Evolutionary conservation across 2,888 invertebrate species (phyloP), one percentile per base, ranked within the genome.

Genomic region (Stenodema calcarata): DNA sequence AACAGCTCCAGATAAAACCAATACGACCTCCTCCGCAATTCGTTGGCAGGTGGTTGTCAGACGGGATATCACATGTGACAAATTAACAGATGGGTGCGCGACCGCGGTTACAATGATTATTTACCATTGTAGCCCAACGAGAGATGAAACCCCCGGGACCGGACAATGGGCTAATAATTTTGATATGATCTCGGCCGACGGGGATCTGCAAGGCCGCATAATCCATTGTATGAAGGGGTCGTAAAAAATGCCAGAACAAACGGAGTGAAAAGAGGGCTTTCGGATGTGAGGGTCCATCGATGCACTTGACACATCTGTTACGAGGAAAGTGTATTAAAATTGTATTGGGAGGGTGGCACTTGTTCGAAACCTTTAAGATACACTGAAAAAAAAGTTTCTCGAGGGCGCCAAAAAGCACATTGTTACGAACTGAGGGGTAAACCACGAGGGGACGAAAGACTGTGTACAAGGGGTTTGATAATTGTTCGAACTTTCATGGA

Each of bases 291-390:
- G 23, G 42, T 1, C 35, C 12, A 27, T 35, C 69, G 27, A 23
- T 69, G 73, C 83, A 83, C 83, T 83, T 83, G 83, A 83, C 83
- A 42, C 83, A 83, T 83, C 83, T 83, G 83, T 83, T 83, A 83
- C 27, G 47, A 70, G 44, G 69, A 42, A 73, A 83, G 83, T 83
- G 83, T 83, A 73, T 83, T 83, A 83, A 83, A 83, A 83, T 83
- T 83, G 83, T 70, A 70, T 83, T 70, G 23, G 69, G 62, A 54
- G 54, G 83, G 83, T 69, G 44, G 70, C 83, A 83, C 83, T 83
- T 83, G 83, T 83, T 50, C 76, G 18, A 41, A 28, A 27, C 62
- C 69, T 62, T 62, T 42, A 79, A 47, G 50, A 44, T 44, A 44
- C 41, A 42, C 28, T 23, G 27, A 16, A 30, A 50, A 62, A 30